Evolutionary conservation across 2,888 invertebrate genomes (phyloP), one percentile per base, ranked within the genome.

Genomic region (Coronaproctus castanopsis): DNA sequence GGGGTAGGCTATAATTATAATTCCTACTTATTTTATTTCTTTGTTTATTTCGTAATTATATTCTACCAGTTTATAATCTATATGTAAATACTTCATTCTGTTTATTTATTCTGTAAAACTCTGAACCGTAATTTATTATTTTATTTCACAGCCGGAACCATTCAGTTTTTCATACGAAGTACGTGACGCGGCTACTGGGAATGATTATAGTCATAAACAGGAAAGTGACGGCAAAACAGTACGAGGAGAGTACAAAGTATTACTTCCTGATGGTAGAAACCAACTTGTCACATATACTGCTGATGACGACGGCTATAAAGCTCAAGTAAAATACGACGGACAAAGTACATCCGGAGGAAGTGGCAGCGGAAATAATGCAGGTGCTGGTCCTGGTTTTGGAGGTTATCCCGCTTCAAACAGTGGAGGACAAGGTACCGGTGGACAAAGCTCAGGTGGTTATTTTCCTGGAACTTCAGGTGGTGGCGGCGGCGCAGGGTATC

Each of bases 131-230:
- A n/a, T n/a, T n/a, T n/a, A n/a, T n/a, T n/a, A n/a, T n/a, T n/a
- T n/a, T n/a, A n/a, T n/a, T n/a, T n/a, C n/a, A n/a, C n/a, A 68
- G 68, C 68, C 68, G 1, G 67, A 68, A 55, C 68, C 68, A 14
- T 68, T 67, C 64, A 68, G 65, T 62, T 68, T 67, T 56, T 62
- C 65, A 24, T 68, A 68, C 59, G 67, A 68, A 64, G 68, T 68
- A 48, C 67, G 67, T 60, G 68, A 68, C 56, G 64, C 64, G n/a
- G 65, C 65, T 49, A 67, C 67, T 24, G 65, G 67, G 2, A 67
- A 66, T 56, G 68, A 68, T 62, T 68, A 65, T 62, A 65, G 67
- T n/a, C 67, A 67, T 63, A 64, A 64, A 54, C 67, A 67, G 36
- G 66, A 67, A 54, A 67, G 67, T 56, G 68, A 68, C 55, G 68